These are phyloP conservation scores for Isoperla grammatica DNA, from an alignment of 2,888 invertebrate genomes.

Conservation along the genomic window DNA sequence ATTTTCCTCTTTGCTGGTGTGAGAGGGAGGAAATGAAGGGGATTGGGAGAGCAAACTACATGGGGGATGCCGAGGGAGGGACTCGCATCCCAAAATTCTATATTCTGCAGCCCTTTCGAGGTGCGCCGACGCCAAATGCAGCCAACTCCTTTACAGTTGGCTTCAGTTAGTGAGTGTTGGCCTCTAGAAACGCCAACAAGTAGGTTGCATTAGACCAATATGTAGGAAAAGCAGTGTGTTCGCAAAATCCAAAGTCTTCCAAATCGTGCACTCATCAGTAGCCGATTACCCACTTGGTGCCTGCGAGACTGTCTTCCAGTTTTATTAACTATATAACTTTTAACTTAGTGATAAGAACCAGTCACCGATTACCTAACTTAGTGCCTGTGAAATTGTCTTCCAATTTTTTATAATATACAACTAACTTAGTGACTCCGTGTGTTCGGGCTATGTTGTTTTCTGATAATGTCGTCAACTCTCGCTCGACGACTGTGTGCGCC, in stretches of 20 bases:
- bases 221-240: too few relatives aligned
- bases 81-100: conserved; percentile 1
- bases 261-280: not conserved
- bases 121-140: not conserved
- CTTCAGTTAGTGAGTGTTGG: too few relatives aligned
- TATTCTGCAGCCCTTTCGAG: not conserved
- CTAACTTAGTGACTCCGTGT: not conserved
- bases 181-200: too few relatives aligned
- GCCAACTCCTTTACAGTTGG: not conserved
- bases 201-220: too few relatives aligned
- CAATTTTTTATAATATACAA: not conserved
- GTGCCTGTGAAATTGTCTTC: conserved; percentile 13
- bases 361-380: not conserved
- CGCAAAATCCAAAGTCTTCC: conserved; percentile 13
- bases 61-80: conserved; percentile 1
- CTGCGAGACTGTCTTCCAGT: conserved; percentile 12
- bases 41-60: conserved; percentile 2
- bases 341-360: not conserved
- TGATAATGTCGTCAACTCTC: not conserved
- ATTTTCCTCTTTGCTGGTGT: conserved; percentile 1
- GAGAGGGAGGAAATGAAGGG: conserved; percentile 12
- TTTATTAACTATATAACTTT: not conserved
- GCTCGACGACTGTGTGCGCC: not conserved
- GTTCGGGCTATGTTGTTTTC: conserved; percentile 14
- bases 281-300: conserved; percentile 8